Evolutionary conservation across 2,113 vertebrate species (phyloP).

Genomic region (Nansenia antarctica): DNA sequence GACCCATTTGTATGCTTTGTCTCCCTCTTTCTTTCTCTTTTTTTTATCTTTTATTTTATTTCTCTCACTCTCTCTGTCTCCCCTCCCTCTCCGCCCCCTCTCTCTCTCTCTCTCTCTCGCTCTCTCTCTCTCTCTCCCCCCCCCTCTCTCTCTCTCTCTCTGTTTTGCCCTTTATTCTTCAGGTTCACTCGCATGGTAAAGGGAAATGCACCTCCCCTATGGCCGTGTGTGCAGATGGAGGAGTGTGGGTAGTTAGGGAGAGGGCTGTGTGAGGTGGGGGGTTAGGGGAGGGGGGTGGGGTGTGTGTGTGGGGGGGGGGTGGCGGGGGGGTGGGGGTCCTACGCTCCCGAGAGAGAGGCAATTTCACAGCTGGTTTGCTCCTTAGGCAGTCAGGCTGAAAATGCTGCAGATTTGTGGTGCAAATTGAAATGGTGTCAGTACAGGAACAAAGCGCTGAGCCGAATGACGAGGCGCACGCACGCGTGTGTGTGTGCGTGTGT

Average conservation of each 20-base stretch:
- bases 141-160: not conserved
- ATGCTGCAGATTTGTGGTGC: slow-evolving; percentile 98
- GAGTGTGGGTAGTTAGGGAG: too few relatives aligned
- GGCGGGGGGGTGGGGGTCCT: slow-evolving; percentile 78
- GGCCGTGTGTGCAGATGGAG: slow-evolving; percentile 82
- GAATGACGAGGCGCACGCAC: slow-evolving; percentile 87
- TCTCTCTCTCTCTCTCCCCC: slow-evolving; percentile 4
- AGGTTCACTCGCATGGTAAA: slow-evolving; percentile 83
- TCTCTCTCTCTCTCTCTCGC: slow-evolving; percentile 32
- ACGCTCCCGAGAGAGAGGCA: slow-evolving; percentile 96
- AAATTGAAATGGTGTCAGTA: slow-evolving; percentile 99
- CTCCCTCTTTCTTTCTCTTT: slow-evolving; percentile 21
- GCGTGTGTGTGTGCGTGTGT: slow-evolving; percentile 53
- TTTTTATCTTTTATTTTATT: slow-evolving; percentile 30
- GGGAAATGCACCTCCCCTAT: slow-evolving; percentile 79
- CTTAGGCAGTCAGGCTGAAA: slow-evolving; percentile 99
- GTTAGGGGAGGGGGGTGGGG: slow-evolving; percentile 53
- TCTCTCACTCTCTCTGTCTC: not conserved
- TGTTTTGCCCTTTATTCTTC: slow-evolving; percentile 70
- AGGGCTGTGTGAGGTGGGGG: slow-evolving; percentile 80
- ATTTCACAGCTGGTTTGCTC: slow-evolving; percentile 99
- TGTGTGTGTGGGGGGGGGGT: slow-evolving; percentile 76
- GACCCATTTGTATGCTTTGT: slow-evolving; percentile 54
- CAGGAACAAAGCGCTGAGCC: slow-evolving; percentile 97
- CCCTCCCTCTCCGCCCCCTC: slow-evolving; percentile 19